Conservation (phyloP, 1,140 invertebrate species). For the Drosophila nigromelanica region DNA sequence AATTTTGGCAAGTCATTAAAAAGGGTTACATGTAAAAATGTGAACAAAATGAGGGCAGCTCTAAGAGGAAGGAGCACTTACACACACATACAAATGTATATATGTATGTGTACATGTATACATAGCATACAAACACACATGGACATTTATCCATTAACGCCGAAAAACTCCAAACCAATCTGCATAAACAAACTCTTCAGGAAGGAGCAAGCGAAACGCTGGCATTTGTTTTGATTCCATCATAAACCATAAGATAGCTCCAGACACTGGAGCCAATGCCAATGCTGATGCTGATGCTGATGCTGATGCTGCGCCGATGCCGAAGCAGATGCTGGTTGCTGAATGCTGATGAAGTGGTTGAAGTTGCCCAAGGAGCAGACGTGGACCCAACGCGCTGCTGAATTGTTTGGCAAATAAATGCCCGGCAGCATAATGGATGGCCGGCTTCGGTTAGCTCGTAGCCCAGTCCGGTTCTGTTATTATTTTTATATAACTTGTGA, state of each 20-base stretch:
- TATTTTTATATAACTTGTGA: slow-evolving; percentile 82
- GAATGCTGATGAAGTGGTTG: slow-evolving; percentile 76
- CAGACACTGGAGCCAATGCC: slow-evolving; percentile 45
- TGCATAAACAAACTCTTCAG: slow-evolving; percentile 81
- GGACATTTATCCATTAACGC: slow-evolving; percentile 76
- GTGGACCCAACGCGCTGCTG: slow-evolving; percentile 41
- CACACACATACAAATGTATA: neutral
- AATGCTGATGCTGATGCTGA: slow-evolving; percentile 15
- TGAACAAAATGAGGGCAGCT: slow-evolving; percentile 19
- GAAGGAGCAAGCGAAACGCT: slow-evolving; percentile 37
- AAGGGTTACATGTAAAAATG: slow-evolving; percentile 58
- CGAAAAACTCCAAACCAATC: slow-evolving; percentile 76
- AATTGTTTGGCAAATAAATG: slow-evolving; percentile 82
- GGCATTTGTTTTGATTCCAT: slow-evolving; percentile 81
- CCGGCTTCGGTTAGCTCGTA: slow-evolving; percentile 38
- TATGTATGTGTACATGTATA: no score
- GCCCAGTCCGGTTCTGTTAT: slow-evolving; percentile 54
- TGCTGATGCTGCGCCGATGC: slow-evolving; percentile 18
- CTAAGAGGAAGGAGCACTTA: neutral
- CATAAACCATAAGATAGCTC: slow-evolving; percentile 79
- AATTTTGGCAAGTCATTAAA: slow-evolving; percentile 9
- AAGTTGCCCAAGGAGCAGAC: slow-evolving; percentile 59
- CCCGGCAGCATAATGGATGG: slow-evolving; percentile 71
- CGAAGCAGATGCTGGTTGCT: slow-evolving; percentile 5
- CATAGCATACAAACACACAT: slow-evolving; percentile 35